These are phyloP conservation scores for Trichechus manatus DNA, from an alignment of 2,113 vertebrate species.

Conservation along the genomic window DNA sequence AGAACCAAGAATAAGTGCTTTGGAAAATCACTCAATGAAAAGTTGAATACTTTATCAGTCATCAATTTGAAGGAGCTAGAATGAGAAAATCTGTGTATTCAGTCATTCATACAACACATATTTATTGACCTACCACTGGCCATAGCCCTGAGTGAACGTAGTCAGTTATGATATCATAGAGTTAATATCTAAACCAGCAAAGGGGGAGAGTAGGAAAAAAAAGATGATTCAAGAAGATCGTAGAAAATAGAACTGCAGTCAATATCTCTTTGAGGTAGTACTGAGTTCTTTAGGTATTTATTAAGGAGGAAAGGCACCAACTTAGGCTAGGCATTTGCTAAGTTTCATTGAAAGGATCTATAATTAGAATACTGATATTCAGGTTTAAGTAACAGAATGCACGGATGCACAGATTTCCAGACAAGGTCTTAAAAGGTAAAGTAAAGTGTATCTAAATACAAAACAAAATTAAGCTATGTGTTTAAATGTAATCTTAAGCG, in stretches of 20 bases:
- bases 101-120: background rate
- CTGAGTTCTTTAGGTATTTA: background rate
- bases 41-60: background rate
- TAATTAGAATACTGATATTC: background rate
- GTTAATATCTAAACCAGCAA: background rate
- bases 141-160: background rate
- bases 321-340: background rate
- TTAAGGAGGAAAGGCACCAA: background rate
- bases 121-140: background rate
- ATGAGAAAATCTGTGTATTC: background rate
- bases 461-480: background rate
- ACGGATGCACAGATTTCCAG: background rate
- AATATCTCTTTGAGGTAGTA: background rate
- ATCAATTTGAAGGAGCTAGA: background rate
- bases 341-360: background rate
- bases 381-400: background rate
- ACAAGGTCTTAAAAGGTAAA: background rate
- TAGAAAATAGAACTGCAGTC: background rate
- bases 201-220: background rate
- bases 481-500: background rate
- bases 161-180: background rate
- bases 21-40: background rate
- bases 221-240: background rate
- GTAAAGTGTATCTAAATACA: too few species aligned
- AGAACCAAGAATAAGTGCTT: background rate